Percentiles rank a stretch among this genome's conserved stretches.
Conservation (phyloP, 2,888 invertebrate species). For the Drosophila emarginata region DNA sequence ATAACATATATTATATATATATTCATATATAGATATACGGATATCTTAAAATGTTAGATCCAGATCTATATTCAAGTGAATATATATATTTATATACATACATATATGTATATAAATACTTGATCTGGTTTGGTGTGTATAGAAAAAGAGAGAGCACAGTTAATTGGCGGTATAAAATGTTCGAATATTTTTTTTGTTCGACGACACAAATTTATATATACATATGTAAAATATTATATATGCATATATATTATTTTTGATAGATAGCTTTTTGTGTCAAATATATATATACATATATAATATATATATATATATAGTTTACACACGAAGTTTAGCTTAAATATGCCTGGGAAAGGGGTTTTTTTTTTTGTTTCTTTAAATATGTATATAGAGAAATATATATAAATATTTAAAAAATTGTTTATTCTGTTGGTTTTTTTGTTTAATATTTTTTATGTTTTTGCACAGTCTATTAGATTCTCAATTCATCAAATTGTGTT, state of each 20-base stretch:
- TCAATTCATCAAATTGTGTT: conserved; percentile 74
- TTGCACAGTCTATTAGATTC: conserved; percentile 77
- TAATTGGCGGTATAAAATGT: conserved; percentile 76
- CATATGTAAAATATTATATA: conserved; percentile 33
- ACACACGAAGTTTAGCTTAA: conserved; percentile 1
- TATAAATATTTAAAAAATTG: conserved; percentile 56
- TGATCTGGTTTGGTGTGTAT: conserved; percentile 14
- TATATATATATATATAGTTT: conserved; percentile 19
- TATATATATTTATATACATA: conserved; percentile 19
- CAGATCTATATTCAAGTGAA: conserved; percentile 18
- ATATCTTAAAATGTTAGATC: conserved; percentile 14
- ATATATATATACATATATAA: conserved; percentile 18
- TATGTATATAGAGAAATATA: conserved; percentile 51
- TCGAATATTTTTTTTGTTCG: conserved; percentile 37
- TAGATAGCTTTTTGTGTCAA: no score
- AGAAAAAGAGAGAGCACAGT: conserved; percentile 73
- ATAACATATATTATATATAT: conserved; percentile 9
- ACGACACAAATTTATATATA: conserved; percentile 19
- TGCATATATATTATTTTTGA: conserved; percentile 13
- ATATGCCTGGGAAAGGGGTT: conserved; percentile 2
- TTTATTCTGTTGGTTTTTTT: conserved; percentile 42
- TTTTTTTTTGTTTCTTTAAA: conserved; percentile 20
- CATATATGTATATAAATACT: conserved; percentile 23
- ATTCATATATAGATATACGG: conserved; percentile 28
- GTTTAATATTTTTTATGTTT: conserved; percentile 62